Evolutionary conservation across 2,113 vertebrate genomes (phyloP).

Genomic region (Patagioenas fasciata): DNA sequence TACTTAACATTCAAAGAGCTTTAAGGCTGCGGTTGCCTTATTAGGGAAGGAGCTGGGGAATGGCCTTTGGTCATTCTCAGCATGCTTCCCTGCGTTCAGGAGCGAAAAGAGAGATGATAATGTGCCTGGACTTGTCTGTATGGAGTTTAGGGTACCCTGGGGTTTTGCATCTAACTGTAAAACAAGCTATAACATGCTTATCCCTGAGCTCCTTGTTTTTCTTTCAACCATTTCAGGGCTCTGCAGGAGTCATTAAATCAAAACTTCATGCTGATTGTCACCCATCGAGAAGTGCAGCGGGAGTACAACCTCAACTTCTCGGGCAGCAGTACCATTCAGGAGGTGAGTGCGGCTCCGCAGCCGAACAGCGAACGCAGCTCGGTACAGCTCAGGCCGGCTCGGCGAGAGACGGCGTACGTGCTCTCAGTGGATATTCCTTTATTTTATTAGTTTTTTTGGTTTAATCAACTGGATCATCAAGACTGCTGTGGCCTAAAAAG

Average conservation of each 20-base stretch:
- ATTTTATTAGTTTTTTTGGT: constrained; percentile 68
- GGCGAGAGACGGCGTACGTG: constrained; percentile 66
- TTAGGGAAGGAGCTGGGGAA: constrained; percentile 78
- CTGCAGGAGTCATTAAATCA: constrained; percentile 97
- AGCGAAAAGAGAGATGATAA: constrained; percentile 77
- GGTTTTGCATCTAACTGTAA: constrained; percentile 77
- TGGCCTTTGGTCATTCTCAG: constrained; percentile 79
- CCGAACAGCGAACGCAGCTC: constrained; percentile 77
- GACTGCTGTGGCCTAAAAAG: constrained; percentile 55
- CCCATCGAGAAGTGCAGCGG: constrained; percentile 96
- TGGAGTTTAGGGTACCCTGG: constrained; percentile 81
- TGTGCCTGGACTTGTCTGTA: constrained; percentile 84
- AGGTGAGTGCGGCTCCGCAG: constrained; percentile 87
- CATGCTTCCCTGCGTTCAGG: constrained; percentile 74
- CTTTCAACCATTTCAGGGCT: constrained; percentile 85
- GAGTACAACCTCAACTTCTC: constrained; percentile 99
- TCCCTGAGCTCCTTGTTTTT: constrained; percentile 85
- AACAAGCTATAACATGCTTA: constrained; percentile 91
- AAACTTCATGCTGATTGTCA: constrained; percentile 97
- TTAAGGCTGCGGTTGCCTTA: constrained; percentile 62
- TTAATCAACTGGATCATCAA: constrained; percentile 64
- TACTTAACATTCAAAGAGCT: constrained; percentile 60
- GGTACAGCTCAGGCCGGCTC: constrained; percentile 76
- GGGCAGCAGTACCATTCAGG: constrained; percentile 96
- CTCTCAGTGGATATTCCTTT: constrained; percentile 64